phyloP scores from a whole-genome alignment of 1,140 invertebrate genomes.

The Protaetia brevitarsis region DNA sequence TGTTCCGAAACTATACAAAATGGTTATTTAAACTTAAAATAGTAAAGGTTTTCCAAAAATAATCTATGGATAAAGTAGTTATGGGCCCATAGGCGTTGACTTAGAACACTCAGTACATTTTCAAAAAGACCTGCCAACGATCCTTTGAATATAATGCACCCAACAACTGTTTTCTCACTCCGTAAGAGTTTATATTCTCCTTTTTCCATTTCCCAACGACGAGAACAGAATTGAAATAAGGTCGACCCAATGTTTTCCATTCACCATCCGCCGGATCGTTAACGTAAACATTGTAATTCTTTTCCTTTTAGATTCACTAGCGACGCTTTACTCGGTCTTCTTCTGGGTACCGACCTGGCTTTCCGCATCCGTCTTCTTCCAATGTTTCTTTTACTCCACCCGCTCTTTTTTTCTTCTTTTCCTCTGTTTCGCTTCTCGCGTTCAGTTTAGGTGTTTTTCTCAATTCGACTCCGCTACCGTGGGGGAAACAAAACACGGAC shows the following conservation, averaged over 20 bases:
- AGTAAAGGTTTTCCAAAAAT: too few relatives aligned
- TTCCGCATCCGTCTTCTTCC: neutral
- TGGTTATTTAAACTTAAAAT: too few relatives aligned
- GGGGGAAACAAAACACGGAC: slow-evolving; percentile 12
- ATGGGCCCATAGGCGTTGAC: too few relatives aligned
- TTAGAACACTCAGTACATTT: too few relatives aligned
- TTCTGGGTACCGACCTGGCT: neutral
- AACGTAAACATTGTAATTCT: slow-evolving; percentile 18
- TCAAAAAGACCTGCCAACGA: neutral
- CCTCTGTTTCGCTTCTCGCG: neutral
- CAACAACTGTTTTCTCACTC: too few relatives aligned
- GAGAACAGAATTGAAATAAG: slow-evolving; percentile 4
- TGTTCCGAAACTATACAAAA: too few relatives aligned
- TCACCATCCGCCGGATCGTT: slow-evolving; percentile 10
- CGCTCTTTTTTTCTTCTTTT: neutral
- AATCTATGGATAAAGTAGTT: too few relatives aligned
- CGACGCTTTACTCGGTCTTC: neutral
- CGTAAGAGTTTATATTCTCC: too few relatives aligned
- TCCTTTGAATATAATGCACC: too few relatives aligned
- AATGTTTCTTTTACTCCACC: neutral
- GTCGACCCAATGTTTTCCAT: slow-evolving; percentile 9
- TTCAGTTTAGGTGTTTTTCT: slow-evolving; percentile 5
- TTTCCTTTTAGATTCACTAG: neutral
- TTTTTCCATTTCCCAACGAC: neutral
- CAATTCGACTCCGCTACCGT: neutral